Conservation (phyloP, 1,140 invertebrate genomes). For the Sinella curviseta region DNA sequence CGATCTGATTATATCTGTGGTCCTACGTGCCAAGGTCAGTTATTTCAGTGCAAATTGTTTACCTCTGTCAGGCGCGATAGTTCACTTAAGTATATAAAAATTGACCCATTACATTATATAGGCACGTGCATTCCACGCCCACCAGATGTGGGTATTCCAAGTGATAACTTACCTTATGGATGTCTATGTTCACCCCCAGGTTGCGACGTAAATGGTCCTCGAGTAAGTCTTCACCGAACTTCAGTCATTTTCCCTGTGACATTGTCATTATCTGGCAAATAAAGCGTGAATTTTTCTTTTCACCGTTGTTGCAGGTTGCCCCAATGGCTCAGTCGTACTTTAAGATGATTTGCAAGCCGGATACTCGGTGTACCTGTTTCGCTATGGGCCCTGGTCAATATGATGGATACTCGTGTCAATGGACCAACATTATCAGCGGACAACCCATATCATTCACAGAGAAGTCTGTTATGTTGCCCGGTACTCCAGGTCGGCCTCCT, state of each 20-base stretch:
- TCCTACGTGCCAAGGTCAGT: not conserved
- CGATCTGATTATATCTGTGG: not conserved
- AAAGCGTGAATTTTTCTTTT: not conserved
- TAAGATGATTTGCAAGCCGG: not conserved
- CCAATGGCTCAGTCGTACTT: not conserved
- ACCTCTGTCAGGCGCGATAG: not conserved
- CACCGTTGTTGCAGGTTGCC: not conserved
- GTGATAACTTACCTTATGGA: not conserved
- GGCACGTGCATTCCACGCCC: not conserved
- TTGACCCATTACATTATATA: not conserved
- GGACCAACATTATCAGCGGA: not conserved
- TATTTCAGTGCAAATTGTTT: not conserved
- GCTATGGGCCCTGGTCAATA: not conserved
- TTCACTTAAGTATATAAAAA: not conserved
- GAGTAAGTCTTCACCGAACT: not conserved
- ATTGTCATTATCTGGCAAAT: too few species aligned
- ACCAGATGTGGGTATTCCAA: not conserved
- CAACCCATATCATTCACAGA: not conserved
- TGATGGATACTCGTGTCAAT: not conserved
- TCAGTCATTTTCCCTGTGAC: not conserved
- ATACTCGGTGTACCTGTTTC: not conserved
- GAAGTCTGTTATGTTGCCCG: not conserved
- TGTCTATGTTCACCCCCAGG: not conserved
- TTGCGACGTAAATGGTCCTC: not conserved
- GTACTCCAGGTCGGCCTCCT: not conserved